Evolutionary conservation across 2,797 vertebrate genomes (phyloP), one percentile per base, ranked within the genome.

Genomic region (Sebastes kiyomatsui): DNA sequence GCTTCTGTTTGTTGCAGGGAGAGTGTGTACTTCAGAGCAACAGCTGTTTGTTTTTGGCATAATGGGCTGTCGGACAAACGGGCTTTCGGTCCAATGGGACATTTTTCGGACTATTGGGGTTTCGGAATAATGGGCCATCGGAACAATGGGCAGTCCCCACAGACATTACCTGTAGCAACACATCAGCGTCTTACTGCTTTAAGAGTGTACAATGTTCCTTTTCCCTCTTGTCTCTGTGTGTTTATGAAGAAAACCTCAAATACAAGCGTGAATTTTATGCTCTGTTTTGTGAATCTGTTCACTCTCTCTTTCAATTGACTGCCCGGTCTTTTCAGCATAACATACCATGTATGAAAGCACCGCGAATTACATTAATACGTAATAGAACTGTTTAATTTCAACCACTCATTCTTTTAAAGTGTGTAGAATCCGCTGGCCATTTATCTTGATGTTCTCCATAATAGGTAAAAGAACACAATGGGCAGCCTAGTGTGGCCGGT

Each of bases 391-490:
- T 78, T 72, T 72, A 5, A 66, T 56, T 60, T 33, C 1, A 71
- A 71, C 12, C 4, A 3, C 7, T 30, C 12, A 12, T 12, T 54
- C 22, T 70, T 46, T 74, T 22, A 46, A 49, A 80, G 46, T 4
- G 18, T 33, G n/a, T 6, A 27, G 32, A 30, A n/a, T n/a, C 20
- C 52, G 68, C 46, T 38, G 3, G 46, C 54, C 64, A 72, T 77
- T 78, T 54, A 62, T 84, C 65, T 67, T 61, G 35, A 58, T 69
- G 30, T 70, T 13, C 18, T 78, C 22, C 27, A 9, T 62, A 62
- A 76, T 64, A 49, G 49, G 33, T 46, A 27, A 56, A 64, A 61
- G n/a, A 74, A 79, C 80, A 88, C 84, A 89, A 85, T 66, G 72
- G 74, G 55, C 70, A 61, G 73, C 35, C 55, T 30, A 49, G 67